Conservation (phyloP, 1,140 invertebrate species). For the Drosophila tristis region DNA sequence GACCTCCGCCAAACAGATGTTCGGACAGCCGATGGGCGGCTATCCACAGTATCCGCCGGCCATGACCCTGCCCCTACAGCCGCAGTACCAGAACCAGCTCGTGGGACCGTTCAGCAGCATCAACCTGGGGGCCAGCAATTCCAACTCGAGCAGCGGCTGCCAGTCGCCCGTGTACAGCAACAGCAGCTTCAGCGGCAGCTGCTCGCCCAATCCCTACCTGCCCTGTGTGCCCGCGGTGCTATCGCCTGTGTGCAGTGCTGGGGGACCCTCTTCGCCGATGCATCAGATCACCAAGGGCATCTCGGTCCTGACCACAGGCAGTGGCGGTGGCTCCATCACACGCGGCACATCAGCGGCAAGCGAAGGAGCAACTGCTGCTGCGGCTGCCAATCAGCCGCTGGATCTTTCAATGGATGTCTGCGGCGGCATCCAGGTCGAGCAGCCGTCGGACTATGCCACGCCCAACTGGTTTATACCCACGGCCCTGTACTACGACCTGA, state of each 20-base stretch:
- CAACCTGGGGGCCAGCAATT: conserved; percentile 63
- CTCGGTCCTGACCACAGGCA: conserved; percentile 86
- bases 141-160: conserved; percentile 75
- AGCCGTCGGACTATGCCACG: conserved; percentile 53
- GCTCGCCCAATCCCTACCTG: conserved; percentile 77
- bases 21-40: conserved; percentile 68
- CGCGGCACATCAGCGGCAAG: conserved; percentile 87
- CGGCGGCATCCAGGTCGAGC: conserved; percentile 13
- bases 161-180: conserved; percentile 76
- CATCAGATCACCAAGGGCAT: conserved; percentile 85
- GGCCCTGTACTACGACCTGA: conserved; percentile 83
- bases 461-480: conserved; percentile 82
- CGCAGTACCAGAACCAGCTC: conserved; percentile 60
- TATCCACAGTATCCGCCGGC: conserved; percentile 54
- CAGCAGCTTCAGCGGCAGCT: conserved; percentile 72
- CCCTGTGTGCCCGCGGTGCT: conserved; percentile 42
- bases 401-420: conserved; percentile 83
- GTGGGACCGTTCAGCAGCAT: conserved; percentile 81
- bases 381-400: conserved; percentile 67
- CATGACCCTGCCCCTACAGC: conserved; percentile 53
- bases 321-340: conserved; percentile 89
- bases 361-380: conserved; percentile 59
- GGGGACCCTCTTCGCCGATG: conserved; percentile 71
- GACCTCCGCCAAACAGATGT: conserved; percentile 70
- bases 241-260: conserved; percentile 36